A percentile compares a stretch with the other conserved stretches of the same genome.
phyloP scores from a whole-genome alignment of 2,888 invertebrate genomes.

The Drosophila pegasa region DNA sequence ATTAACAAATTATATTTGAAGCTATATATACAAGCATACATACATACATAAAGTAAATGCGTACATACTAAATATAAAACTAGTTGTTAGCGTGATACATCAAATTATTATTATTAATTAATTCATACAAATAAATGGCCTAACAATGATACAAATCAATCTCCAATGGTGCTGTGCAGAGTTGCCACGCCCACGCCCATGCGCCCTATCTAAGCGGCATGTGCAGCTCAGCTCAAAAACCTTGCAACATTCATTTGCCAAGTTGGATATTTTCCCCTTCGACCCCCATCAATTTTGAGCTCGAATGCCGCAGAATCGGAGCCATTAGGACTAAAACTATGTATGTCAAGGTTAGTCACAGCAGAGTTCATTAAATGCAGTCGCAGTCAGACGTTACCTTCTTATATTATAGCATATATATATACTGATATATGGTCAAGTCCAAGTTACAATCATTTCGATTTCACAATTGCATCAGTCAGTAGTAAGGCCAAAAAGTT shows the following conservation, averaged over 20 bases:
- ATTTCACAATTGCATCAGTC: constrained; percentile 21
- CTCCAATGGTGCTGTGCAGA: constrained; percentile 24
- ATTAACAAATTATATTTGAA: constrained; percentile 42
- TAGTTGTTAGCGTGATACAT: constrained; percentile 80
- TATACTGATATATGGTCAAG: constrained; percentile 25
- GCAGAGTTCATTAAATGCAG: constrained; percentile 37
- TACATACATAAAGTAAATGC: constrained; percentile 44
- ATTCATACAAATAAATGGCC: constrained; percentile 69
- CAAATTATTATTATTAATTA: constrained; percentile 67
- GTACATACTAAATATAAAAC: constrained; percentile 55
- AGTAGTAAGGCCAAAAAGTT: constrained; percentile 24
- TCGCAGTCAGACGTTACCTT: constrained; percentile 55
- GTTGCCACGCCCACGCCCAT: constrained; percentile 1
- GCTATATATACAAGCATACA: constrained; percentile 43
- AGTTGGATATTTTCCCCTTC: background rate
- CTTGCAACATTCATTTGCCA: constrained; percentile 32
- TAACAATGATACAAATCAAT: constrained; percentile 57
- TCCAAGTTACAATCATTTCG: constrained; percentile 49
- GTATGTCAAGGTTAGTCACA: constrained; percentile 14
- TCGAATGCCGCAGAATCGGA: too few relatives aligned
- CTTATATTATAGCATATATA: constrained; percentile 19
- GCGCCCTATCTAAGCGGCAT: background rate
- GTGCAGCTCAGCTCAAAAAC: constrained; percentile 31
- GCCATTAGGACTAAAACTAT: constrained; percentile 5
- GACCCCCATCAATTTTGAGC: constrained; percentile 6